Conservation (phyloP, 2,797 vertebrate species). For the Schizothorax lantsangensis region DNA sequence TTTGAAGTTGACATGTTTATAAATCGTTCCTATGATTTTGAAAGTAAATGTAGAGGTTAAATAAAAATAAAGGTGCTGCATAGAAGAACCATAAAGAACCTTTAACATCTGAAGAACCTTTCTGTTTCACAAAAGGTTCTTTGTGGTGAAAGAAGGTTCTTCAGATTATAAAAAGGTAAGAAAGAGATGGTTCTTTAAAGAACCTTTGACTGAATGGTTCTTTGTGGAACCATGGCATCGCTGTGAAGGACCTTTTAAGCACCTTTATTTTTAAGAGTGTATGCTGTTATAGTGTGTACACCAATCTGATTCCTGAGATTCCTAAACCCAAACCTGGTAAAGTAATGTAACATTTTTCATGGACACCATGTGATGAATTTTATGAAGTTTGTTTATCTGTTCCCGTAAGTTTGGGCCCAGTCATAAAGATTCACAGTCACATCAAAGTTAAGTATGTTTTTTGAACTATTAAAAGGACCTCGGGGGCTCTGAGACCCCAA, state of each 20-base stretch:
- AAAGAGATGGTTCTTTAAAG: too few relatives aligned
- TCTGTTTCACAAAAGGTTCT: too few relatives aligned
- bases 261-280: too few relatives aligned
- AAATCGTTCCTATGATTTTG: not conserved
- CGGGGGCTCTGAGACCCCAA: not conserved
- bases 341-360: not conserved
- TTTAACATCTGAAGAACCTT: too few relatives aligned
- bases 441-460: not conserved
- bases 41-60: not conserved
- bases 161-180: too few relatives aligned
- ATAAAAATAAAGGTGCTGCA: too few relatives aligned
- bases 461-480: not conserved
- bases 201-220: too few relatives aligned
- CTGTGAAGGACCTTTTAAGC: too few relatives aligned
- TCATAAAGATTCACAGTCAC: not conserved
- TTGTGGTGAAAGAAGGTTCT: too few relatives aligned
- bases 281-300: not conserved
- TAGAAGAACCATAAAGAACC: too few relatives aligned
- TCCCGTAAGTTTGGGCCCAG: not conserved
- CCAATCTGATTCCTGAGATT: not conserved
- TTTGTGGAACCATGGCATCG: too few relatives aligned
- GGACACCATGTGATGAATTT: not conserved
- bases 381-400: not conserved
- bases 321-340: not conserved
- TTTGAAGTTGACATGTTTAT: not conserved